These are phyloP conservation scores for Trissolcus brochymenae DNA, from an alignment of 2,888 invertebrate species.

Conservation along the genomic window DNA sequence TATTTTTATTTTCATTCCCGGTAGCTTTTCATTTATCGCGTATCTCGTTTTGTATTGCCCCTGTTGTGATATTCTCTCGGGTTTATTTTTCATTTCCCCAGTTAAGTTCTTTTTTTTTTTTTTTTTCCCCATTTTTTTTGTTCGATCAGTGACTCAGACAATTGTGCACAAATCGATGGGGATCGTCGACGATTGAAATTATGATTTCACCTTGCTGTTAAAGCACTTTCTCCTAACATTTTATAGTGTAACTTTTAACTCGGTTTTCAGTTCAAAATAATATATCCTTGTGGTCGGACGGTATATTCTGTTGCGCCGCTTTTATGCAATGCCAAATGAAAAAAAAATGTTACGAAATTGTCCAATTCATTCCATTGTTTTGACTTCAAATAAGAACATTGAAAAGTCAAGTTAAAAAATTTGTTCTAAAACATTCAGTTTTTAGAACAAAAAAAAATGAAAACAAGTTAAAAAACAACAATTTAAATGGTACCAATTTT, in stretches of 20 bases:
- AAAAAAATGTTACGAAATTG: conserved; percentile 28
- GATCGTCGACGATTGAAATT: conserved; percentile 22
- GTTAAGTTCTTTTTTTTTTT: neutral
- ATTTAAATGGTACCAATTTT: too few species aligned
- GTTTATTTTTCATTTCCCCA: neutral
- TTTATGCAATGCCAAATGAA: conserved; percentile 29
- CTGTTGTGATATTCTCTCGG: neutral
- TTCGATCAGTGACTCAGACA: neutral
- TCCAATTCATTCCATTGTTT: too few species aligned
- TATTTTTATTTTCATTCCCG: conserved; percentile 1
- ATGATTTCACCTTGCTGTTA: conserved; percentile 34
- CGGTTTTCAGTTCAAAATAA: conserved; percentile 38
- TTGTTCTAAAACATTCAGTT: too few species aligned
- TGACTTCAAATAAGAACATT: too few species aligned
- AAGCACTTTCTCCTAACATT: conserved; percentile 38
- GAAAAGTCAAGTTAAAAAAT: too few species aligned
- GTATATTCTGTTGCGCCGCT: conserved; percentile 25
- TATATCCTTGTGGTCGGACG: conserved; percentile 28
- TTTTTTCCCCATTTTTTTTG: neutral
- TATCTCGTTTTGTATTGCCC: too few species aligned
- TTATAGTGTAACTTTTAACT: conserved; percentile 23
- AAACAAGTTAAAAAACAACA: too few species aligned
- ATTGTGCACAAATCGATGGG: conserved; percentile 16
- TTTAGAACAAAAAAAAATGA: too few species aligned
- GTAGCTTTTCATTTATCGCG: too few species aligned